Conservation (phyloP, 2,797 vertebrate genomes). For the Epinephelus malabaricus region DNA sequence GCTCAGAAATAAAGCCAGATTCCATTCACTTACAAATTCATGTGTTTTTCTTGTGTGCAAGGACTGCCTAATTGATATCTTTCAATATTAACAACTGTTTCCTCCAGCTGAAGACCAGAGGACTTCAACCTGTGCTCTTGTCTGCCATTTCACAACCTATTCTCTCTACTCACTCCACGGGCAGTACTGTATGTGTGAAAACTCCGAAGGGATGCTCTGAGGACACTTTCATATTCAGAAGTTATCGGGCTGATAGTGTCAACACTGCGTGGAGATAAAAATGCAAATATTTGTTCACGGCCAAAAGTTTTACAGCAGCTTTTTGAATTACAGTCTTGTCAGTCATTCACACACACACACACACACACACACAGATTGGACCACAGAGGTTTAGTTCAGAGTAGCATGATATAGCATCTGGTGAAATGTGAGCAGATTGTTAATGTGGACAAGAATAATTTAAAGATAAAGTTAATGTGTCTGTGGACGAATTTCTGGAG, state of each 20-base stretch:
- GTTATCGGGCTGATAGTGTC: conserved; percentile 21
- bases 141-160: neutral
- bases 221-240: conserved; percentile 28
- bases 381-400: neutral
- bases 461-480: neutral
- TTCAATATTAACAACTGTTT: conserved; percentile 11
- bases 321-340: conserved; percentile 2
- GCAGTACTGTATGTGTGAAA: neutral
- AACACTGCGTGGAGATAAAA: neutral
- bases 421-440: neutral
- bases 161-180: neutral
- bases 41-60: neutral
- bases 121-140: neutral
- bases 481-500: neutral
- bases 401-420: neutral
- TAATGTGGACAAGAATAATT: neutral
- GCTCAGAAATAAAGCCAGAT: neutral
- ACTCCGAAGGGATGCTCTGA: neutral
- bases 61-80: neutral
- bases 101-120: neutral
- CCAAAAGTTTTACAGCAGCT: neutral
- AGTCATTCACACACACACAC: neutral
- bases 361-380: neutral
- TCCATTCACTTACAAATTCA: neutral
- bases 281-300: conserved; percentile 12